Base-by-base conservation (phyloP, 2,888 invertebrate genomes). In the Dryadula phaetusa region DNA sequence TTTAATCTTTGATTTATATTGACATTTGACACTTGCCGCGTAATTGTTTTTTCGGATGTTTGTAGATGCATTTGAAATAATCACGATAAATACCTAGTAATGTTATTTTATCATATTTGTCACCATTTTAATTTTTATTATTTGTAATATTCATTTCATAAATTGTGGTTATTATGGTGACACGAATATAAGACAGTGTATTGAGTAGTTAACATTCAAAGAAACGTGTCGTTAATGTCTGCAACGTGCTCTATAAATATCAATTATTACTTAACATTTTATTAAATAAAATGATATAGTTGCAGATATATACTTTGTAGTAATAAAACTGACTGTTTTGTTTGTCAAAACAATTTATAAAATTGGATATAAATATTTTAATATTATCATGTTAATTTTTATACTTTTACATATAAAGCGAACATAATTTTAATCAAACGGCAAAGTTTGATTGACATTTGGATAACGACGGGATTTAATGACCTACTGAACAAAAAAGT, bases 231-330 rank as follows among this genome's bases (percentile, higher is more conserved):
- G 16, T 1, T 16, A 28, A 28, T 10, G n/a, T 16, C 16, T 5
- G 52, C n/a, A n/a, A n/a, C n/a, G n/a, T n/a, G n/a, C 10, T 8
- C 16, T 32, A 52, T 28, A 28, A 52, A 52, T 52, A 52, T 52
- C 28, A 10, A 52, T 16, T 28, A 52, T 52, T 32, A 32, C 2
- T 52, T 52, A 52, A 52, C 52, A 10, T 52, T 49, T 52, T 16
- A 52, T 52, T 52, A 52, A 52, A 32, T 52, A 52, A 52, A 52
- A 52, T 8, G 52, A 52, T 52, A 52, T 52, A 25, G 16, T 49
- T 52, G 28, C 28, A 16, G 16, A 12, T 52, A 16, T n/a, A n/a
- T n/a, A n/a, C n/a, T n/a, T n/a, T n/a, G n/a, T n/a, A 3, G 10
- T 52, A 52, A 52, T 52, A 28, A 52, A 52, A 52, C 10, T 32